These are phyloP conservation scores for Idaea straminata DNA, from an alignment of 2,888 invertebrate genomes.

Conservation along the genomic window DNA sequence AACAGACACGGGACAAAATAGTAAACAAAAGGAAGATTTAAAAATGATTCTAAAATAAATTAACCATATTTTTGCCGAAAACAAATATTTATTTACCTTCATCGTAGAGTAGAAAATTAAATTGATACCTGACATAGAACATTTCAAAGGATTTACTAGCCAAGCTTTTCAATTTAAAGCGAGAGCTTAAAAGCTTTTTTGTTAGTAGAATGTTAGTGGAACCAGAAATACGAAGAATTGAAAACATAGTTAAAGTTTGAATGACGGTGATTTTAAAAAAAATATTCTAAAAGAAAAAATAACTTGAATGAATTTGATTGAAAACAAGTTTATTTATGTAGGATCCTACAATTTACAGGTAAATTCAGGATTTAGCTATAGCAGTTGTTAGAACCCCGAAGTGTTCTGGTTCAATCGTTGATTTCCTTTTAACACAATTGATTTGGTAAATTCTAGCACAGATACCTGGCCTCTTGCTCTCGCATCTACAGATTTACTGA, in stretches of 20 bases:
- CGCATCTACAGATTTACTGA: no score
- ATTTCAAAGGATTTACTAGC: background rate
- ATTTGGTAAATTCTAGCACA: no score
- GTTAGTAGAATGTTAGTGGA: background rate
- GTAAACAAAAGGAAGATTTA: background rate
- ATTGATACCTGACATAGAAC: constrained; percentile 1
- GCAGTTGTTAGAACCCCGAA: no score
- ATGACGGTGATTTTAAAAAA: background rate
- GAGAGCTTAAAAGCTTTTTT: constrained; percentile 1
- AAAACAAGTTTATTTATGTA: no score
- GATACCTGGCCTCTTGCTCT: no score
- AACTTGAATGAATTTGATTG: no score
- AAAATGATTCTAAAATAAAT: background rate
- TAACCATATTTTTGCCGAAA: background rate
- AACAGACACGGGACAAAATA: no score
- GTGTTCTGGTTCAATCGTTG: no score
- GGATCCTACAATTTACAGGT: no score
- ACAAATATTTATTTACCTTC: background rate
- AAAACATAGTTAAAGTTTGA: background rate
- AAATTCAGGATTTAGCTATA: no score
- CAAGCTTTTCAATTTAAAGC: background rate
- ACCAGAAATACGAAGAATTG: background rate
- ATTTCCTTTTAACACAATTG: no score
- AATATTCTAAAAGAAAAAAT: no score
- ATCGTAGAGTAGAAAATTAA: background rate